These are phyloP conservation scores for Heliconius nattereri DNA, from an alignment of 1,140 invertebrate species.

Conservation along the genomic window DNA sequence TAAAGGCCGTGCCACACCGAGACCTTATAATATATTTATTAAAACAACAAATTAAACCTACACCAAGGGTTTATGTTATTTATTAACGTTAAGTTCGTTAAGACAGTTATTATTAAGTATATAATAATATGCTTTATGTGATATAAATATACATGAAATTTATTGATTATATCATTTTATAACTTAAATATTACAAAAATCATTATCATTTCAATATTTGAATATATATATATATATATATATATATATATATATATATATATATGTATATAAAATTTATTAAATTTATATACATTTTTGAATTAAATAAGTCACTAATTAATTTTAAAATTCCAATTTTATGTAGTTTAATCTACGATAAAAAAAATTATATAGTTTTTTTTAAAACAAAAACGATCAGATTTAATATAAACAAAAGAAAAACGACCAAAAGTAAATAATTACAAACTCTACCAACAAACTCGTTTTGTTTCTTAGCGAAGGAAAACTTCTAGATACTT, in stretches of 20 bases:
- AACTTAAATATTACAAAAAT: background rate
- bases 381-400: background rate
- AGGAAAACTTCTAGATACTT: background rate
- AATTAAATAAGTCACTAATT: too few species aligned
- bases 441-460: background rate
- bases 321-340: too few species aligned
- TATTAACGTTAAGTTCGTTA: background rate
- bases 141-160: background rate
- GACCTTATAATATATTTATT: conserved; percentile 26
- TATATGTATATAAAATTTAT: too few species aligned
- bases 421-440: background rate
- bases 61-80: background rate
- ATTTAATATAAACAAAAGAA: background rate
- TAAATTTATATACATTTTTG: too few species aligned
- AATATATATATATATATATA: too few species aligned
- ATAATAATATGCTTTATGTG: background rate
- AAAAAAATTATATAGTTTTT: too few species aligned
- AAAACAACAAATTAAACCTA: conserved; percentile 6
- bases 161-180: too few species aligned
- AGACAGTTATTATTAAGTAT: too few species aligned
- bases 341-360: background rate
- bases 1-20: conserved; percentile 17
- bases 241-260: too few species aligned
- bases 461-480: background rate
- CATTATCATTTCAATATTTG: background rate